These are phyloP conservation scores for Phrynocephalus vlangalii DNA, from an alignment of 2,797 vertebrate species.

Conservation along the genomic window DNA sequence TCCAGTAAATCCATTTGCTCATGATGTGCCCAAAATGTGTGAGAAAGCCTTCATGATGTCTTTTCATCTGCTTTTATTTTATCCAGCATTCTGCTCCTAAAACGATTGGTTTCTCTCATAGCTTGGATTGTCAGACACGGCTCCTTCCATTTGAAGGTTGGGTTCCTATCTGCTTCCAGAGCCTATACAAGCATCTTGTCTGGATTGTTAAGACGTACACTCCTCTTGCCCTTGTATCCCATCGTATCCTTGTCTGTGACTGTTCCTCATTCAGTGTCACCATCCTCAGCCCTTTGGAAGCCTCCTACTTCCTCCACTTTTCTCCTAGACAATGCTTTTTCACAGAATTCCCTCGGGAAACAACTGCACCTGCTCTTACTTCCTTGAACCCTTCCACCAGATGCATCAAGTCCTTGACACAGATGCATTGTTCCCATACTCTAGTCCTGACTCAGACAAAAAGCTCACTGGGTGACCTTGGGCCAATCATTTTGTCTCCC, in stretches of 20 bases:
- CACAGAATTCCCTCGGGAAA: background rate
- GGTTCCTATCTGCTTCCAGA: background rate
- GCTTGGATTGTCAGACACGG: background rate
- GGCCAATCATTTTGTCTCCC: no score
- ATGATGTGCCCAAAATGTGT: background rate
- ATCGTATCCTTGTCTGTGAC: background rate
- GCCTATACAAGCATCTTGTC: background rate
- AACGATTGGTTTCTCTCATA: background rate
- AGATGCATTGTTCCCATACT: background rate
- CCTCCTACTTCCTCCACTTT: background rate
- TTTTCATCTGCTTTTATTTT: background rate
- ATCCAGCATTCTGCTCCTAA: background rate
- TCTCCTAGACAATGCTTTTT: background rate
- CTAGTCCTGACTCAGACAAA: background rate
- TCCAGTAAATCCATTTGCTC: background rate
- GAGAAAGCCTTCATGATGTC: no score
- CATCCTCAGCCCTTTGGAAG: background rate
- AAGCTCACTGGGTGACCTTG: no score
- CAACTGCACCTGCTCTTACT: background rate
- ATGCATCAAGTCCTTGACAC: background rate
- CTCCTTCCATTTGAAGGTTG: background rate
- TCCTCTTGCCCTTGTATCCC: background rate
- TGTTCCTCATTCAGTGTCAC: background rate
- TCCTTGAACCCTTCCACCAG: background rate
- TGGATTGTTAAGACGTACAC: background rate